Conservation (phyloP, 2,797 vertebrate genomes). For the Muscicapa comitata region DNA sequence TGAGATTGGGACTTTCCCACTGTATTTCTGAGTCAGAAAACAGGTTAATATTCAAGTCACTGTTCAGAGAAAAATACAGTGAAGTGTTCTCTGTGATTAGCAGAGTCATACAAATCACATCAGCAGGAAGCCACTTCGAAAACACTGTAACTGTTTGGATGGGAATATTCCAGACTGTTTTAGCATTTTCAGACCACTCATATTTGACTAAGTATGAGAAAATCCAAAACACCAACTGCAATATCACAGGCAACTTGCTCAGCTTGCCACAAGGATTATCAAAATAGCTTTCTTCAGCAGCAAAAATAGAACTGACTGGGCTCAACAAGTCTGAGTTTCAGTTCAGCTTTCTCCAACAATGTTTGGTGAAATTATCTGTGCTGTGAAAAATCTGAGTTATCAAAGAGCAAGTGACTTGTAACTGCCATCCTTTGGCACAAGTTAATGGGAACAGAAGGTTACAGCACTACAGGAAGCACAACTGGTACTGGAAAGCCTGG, state of each 20-base stretch:
- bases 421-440: not conserved
- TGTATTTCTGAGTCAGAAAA: not conserved
- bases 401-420: not conserved
- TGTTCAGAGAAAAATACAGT: not conserved
- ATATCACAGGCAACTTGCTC: not conserved
- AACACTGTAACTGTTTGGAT: not conserved
- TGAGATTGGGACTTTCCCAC: not conserved
- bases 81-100: not conserved
- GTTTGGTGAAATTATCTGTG: not conserved
- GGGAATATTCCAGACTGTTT: not conserved
- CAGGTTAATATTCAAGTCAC: not conserved
- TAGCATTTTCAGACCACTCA: not conserved
- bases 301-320: not conserved
- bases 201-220: not conserved
- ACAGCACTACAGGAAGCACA: not conserved
- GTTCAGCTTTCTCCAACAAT: not conserved
- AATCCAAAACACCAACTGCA: not conserved
- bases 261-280: not conserved
- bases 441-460: not conserved
- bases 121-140: not conserved
- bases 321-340: not conserved
- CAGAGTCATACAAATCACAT: rapidly evolving
- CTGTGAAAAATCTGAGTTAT: not conserved
- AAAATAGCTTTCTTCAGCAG: not conserved
- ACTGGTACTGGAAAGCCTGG: not conserved